Percentiles rank a stretch among this genome's conserved stretches.
Conservation (phyloP, 2,113 vertebrate species). For the Mesocricetus auratus region DNA sequence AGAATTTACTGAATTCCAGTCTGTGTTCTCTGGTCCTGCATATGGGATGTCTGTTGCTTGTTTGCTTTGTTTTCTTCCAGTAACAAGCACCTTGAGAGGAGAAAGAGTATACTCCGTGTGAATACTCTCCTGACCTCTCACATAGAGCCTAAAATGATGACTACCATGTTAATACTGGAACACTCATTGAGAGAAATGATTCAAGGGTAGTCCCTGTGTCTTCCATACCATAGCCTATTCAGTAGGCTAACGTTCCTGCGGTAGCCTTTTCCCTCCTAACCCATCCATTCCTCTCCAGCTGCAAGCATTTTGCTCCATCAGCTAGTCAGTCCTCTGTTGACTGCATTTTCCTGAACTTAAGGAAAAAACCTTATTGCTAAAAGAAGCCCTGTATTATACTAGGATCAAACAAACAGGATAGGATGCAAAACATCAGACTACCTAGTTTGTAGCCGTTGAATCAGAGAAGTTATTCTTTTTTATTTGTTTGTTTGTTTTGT, state of each 20-base stretch:
- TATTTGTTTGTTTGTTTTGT: too few relatives aligned
- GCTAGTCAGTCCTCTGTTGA: background rate
- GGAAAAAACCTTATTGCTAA: background rate
- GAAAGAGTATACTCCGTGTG: background rate
- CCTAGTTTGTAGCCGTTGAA: background rate
- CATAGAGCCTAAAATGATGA: background rate
- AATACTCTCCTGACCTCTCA: background rate
- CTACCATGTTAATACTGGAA: background rate
- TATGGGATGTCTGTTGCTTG: background rate
- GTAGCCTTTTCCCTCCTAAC: background rate
- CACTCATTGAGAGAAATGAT: background rate
- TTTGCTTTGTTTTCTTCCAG: background rate
- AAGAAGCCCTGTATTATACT: background rate
- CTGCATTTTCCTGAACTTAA: background rate
- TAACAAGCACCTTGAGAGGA: constrained; percentile 35
- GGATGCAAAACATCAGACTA: background rate
- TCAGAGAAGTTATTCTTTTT: background rate
- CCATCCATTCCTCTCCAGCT: background rate
- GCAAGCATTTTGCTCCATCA: background rate
- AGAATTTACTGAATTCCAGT: background rate
- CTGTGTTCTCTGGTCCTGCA: background rate
- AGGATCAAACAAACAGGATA: background rate
- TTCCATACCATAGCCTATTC: background rate
- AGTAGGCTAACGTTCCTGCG: background rate
- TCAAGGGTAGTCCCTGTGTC: background rate